A percentile compares a stretch with the other conserved stretches of the same genome.
phyloP scores from a whole-genome alignment of 2,888 invertebrate genomes.

The Pseudococcus jackbeardsleyi region DNA sequence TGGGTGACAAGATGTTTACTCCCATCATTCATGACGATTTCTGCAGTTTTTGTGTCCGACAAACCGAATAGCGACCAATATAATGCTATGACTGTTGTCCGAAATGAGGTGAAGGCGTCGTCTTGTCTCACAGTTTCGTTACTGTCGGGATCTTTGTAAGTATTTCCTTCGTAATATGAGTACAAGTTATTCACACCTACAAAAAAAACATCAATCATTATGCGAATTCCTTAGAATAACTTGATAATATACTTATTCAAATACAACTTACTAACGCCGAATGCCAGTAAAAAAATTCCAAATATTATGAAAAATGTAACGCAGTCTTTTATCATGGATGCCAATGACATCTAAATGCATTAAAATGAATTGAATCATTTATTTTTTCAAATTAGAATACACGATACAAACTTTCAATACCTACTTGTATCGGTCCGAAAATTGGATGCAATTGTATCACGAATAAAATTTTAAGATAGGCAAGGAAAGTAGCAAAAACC shows the following conservation, averaged over 20 bases:
- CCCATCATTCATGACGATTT: constrained; percentile 77
- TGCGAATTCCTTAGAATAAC: neutral
- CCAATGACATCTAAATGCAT: constrained; percentile 73
- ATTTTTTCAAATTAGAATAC: neutral
- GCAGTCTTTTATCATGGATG: constrained; percentile 79
- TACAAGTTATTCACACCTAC: constrained; percentile 75
- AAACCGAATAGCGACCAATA: constrained; percentile 81
- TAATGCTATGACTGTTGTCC: constrained; percentile 74
- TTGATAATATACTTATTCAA: neutral
- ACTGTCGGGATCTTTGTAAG: constrained; percentile 73
- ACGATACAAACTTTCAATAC: neutral
- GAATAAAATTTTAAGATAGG: constrained; percentile 77
- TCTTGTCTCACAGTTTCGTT: constrained; percentile 72
- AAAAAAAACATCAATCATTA: constrained; percentile 67
- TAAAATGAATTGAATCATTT: neutral
- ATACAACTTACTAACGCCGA: constrained; percentile 69
- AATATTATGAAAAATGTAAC: constrained; percentile 77
- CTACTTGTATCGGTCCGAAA: constrained; percentile 75
- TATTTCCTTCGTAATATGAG: constrained; percentile 78
- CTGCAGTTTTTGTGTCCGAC: constrained; percentile 77
- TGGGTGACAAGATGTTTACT: constrained; percentile 67
- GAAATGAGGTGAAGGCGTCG: constrained; percentile 69
- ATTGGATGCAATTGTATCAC: constrained; percentile 77
- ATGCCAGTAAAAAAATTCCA: constrained; percentile 75
- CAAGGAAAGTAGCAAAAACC: constrained; percentile 78